phyloP scores from a whole-genome alignment of 1,140 invertebrate species.

The Drosophila kohkoa region DNA sequence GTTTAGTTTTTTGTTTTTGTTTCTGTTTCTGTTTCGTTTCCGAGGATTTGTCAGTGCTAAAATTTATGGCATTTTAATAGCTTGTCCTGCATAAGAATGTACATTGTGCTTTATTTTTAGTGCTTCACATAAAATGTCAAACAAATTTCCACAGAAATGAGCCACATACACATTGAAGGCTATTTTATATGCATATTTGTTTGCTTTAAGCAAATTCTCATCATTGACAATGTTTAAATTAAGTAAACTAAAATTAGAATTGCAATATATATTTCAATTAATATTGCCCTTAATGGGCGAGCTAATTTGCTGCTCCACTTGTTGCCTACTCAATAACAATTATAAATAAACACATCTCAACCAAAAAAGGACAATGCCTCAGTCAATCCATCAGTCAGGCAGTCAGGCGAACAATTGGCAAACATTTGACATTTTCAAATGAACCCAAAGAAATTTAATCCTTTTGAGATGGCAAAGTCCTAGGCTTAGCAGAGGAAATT shows the following conservation, averaged over 20 bases:
- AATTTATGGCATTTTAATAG: constrained; percentile 81
- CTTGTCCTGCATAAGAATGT: constrained; percentile 62
- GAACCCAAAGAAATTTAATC: constrained; percentile 69
- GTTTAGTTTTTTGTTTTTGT: constrained; percentile 74
- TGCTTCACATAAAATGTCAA: constrained; percentile 36
- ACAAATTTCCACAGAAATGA: constrained; percentile 33
- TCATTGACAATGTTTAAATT: neutral
- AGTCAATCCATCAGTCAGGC: constrained; percentile 9
- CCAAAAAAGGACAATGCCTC: constrained; percentile 46
- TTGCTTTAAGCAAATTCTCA: neutral
- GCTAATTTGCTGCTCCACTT: constrained; percentile 34
- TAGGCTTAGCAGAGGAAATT: constrained; percentile 50
- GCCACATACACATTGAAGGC: constrained; percentile 29
- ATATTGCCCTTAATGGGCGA: constrained; percentile 1
- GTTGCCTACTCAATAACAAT: constrained; percentile 30
- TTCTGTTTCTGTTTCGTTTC: constrained; percentile 30
- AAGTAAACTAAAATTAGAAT: constrained; percentile 1
- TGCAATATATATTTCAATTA: constrained; percentile 1
- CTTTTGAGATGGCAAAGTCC: constrained; percentile 58
- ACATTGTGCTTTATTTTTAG: constrained; percentile 57
- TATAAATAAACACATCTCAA: constrained; percentile 60
- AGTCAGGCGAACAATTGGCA: constrained; percentile 27
- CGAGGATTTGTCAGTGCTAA: constrained; percentile 67
- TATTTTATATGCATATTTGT: constrained; percentile 13
- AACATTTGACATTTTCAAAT: constrained; percentile 49